Evolutionary conservation across 35 echinoderm and acorn worm species (phyloP), one percentile per base, ranked within the genome.

Genomic region (Chiridota heheva): DNA sequence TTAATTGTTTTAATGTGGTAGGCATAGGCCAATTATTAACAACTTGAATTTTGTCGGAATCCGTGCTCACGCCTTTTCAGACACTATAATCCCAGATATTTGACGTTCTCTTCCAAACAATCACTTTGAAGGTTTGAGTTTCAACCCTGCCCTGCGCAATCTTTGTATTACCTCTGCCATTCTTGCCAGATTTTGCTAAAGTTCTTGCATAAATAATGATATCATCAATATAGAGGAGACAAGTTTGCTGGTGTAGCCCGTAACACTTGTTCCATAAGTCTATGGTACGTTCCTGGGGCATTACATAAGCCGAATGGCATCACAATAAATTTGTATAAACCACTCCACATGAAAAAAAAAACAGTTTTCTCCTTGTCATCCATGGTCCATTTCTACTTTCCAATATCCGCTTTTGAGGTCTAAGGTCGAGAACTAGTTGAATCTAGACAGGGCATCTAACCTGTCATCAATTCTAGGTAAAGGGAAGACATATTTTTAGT

Each of bases 41-140:
- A 1, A 69, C 28, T 3, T 76, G 34, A 32, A 40, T 65, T 44
- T 86, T 86, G 1, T 86, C 57, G 17, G 48, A 37, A 15, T 77
- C 71, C 4, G 71, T 65, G 7, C 33, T 18, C 4, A 86, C 27
- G 0, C 83, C 83, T 2, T 86, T 31, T 42, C 15, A 7, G 83
- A 77, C 0, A 86, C 58, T 1, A 57, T 7, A 35, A 72, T 3
- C 83, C 83, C 5, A 86, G 83, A 49, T 77, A 86, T n/a, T 75
- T 35, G 1, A 86, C 83, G 1, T 40, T 76, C 26, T 37, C 61
- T 31, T 58, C 43, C 41, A 85, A 39, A 7, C 76, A 39, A 29
- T 38, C 70, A 86, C 45, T 86, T 86, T 20, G 45, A 59, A 15
- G 70, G 83, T 37, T 86, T 86, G 7, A 86, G 67, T 44, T 86